Evolutionary conservation across 2,113 vertebrate species (phyloP).

Genomic region (Oncorhynchus mykiss): DNA sequence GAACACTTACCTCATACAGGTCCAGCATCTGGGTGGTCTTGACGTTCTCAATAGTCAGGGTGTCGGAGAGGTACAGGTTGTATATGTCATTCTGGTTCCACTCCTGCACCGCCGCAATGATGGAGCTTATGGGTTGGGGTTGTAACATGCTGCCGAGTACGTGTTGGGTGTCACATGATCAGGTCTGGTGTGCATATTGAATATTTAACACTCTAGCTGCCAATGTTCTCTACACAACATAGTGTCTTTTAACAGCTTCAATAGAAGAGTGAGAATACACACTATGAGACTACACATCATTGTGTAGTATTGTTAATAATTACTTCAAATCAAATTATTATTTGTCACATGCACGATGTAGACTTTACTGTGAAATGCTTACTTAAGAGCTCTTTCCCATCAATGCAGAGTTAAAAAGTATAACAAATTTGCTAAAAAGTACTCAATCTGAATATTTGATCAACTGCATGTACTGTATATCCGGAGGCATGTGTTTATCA

Average conservation of each 20-base stretch:
- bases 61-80: conserved; percentile 95
- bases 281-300: no score
- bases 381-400: no score
- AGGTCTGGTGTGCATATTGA: conserved; percentile 36
- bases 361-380: no score
- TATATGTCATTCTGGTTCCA: conserved; percentile 99
- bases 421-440: background rate
- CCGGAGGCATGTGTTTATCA: background rate
- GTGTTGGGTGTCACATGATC: conserved; percentile 34
- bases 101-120: conserved; percentile 88
- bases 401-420: no score
- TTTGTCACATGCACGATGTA: no score
- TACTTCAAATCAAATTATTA: background rate
- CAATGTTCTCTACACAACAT: background rate
- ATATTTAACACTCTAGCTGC: background rate
- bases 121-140: no score
- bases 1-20: conserved; percentile 88
- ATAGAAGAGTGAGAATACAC: no score
- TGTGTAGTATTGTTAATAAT: background rate
- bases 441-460: background rate
- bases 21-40: conserved; percentile 95
- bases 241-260: background rate
- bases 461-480: background rate
- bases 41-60: conserved; percentile 92
- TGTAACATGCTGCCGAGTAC: background rate